Evolutionary conservation across 2,113 vertebrate genomes (phyloP).

Genomic region (Boulengeromyrus knoepffleri): DNA sequence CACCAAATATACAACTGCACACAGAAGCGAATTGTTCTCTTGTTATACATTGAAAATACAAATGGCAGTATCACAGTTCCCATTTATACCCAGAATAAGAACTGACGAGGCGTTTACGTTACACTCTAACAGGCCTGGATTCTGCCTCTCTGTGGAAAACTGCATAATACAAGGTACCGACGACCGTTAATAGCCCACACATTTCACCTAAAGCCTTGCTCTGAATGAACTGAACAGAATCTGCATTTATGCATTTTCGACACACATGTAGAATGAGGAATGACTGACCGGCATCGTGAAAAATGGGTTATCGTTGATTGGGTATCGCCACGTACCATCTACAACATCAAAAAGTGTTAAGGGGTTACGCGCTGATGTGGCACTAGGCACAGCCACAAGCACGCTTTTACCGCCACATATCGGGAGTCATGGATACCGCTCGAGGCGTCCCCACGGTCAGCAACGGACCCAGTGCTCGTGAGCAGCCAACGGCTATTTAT

Average conservation of each 20-base stretch:
- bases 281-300: background rate
- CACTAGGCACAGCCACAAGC: background rate
- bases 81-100: background rate
- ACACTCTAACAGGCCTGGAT: background rate
- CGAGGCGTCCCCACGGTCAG: background rate
- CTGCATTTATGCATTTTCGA: background rate
- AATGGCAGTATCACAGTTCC: background rate
- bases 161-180: background rate
- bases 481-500: constrained; percentile 26
- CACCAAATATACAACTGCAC: background rate
- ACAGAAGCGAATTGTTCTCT: background rate
- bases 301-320: background rate
- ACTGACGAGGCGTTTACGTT: background rate
- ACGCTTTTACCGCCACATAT: background rate
- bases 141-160: background rate
- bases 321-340: background rate
- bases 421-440: background rate
- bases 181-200: background rate
- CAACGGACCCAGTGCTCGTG: background rate
- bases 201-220: background rate
- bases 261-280: background rate
- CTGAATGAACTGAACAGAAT: background rate
- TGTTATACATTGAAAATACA: background rate
- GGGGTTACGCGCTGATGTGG: background rate
- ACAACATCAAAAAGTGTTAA: background rate